Base-by-base conservation (phyloP, 1,140 invertebrate species). In the Fopius arisanus region DNA sequence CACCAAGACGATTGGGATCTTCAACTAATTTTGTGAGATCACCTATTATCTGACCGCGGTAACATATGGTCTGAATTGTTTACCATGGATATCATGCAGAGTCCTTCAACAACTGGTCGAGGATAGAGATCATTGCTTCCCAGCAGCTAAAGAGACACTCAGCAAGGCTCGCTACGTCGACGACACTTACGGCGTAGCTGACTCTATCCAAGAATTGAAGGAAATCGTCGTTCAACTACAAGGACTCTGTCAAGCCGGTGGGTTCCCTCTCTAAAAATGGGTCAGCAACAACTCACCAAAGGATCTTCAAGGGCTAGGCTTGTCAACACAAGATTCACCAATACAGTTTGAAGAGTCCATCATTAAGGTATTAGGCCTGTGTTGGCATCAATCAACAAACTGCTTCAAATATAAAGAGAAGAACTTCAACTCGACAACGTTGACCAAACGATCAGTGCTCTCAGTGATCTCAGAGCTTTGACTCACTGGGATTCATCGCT, bases 51-150 rank as follows among this genome's bases (percentile, higher is more conserved):
- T 83, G 26, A 80, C 76, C n/a, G 82, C 79, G 3, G 77, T 79
- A 4, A 84, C 80, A 2, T 84, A 81, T 59, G 84, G 84, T 80
- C 80, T 88, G 75, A 82, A 84, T 80, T 82, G 79, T 82, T 83
- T 80, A 74, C 75, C 72, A 0, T 74, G 41, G 54, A 48, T 82
- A 12, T 82, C 85, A 0, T 73, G 82, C 4, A 73, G 82, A 28
- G 76, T 54, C 3, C 54, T 87, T 7, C 67, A 74, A 43, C 78
- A 86, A 74, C 66, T 86, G 9, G 80, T 73, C 1, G 19, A 48
- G 12, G 78, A 84, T 40, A 68, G 81, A 59, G 68, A 14, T n/a
- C 12, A 31, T 7, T 40, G 73, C 14, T 72, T 63, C 74, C 83
- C 80, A n/a, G 23, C 63, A 6, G 70, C 59, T 29, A 3, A 43